Evolutionary conservation across 2,797 vertebrate species (phyloP), one percentile per base, ranked within the genome.

Genomic region (Chaetophractus vellerosus): DNA sequence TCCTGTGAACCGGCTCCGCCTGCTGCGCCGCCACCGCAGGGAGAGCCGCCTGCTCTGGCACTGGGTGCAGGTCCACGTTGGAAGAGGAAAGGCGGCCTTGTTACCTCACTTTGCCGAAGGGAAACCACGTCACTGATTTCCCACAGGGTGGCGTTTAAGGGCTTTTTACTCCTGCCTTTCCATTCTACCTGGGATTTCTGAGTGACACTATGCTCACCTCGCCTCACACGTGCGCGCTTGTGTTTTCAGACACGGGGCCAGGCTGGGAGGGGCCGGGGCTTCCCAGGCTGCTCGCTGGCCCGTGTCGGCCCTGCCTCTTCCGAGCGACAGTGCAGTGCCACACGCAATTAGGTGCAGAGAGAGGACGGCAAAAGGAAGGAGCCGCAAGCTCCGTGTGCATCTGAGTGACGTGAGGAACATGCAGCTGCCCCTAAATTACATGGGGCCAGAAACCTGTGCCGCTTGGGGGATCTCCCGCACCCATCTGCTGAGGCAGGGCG

Each of bases 21-120:
- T 48, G 5, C 71, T 48, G 41, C 6, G 26, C 28, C 5, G 9
- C 36, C 9, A 33, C 36, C 9, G 33, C 15, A 59, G 26, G 28
- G 12, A 36, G 28, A 6, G 6, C 0, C 28, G 69, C 4, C 8
- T 63, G 61, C 45, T 28, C 11, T 28, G 0, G 2, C 0, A 9
- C 6, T 1, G 21, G 36, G 19, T 28, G n/a, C 2, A 0, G 23
- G 24, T 12, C 15, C 19, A 4, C 2, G 6, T 55, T 1, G 19
- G 38, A 31, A 48, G 6, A 31, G 41, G 15, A 79, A 24, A 23
- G 28, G 5, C 36, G 24, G 59, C 12, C 50, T 23, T 48, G 11
- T 6, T 0, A 38, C 6, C 31, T 86, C 11, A 79, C 71, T 33
- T 23, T 50, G 48, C 69, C 24, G 9, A 36, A 74, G 33, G 68